A percentile compares a stretch with the other conserved stretches of the same genome.
phyloP scores from a whole-genome alignment of 2,888 invertebrate genomes.

The Callinectes sapidus region DNA sequence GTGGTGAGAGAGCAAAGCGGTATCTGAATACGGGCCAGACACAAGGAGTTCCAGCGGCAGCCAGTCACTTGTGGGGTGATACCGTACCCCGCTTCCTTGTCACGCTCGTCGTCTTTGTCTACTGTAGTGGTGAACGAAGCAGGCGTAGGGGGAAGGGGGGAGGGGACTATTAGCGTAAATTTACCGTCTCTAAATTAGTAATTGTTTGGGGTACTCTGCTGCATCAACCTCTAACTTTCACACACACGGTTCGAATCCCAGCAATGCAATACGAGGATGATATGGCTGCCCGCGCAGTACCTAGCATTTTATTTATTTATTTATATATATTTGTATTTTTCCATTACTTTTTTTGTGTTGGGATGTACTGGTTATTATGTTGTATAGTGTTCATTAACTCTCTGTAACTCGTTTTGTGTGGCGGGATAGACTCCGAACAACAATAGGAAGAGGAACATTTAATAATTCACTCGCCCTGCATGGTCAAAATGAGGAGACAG shows the following conservation, averaged over 20 bases:
- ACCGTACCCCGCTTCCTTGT: not conserved
- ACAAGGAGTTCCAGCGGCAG: not conserved
- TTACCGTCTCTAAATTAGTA: not conserved
- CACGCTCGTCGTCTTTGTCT: not conserved
- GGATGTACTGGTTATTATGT: not conserved
- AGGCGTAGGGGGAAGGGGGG: no score
- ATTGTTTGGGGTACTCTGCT: not conserved
- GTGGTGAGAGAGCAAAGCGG: no score
- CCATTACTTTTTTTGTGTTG: not conserved
- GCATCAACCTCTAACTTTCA: not conserved
- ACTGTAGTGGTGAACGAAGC: not conserved
- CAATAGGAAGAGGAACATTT: not conserved
- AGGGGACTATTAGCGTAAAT: not conserved
- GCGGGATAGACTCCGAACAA: not conserved
- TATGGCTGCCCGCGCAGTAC: not conserved
- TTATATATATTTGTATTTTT: not conserved
- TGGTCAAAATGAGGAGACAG: not conserved
- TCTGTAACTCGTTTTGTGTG: not conserved
- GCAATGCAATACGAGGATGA: not conserved
- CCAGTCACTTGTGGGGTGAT: not conserved
- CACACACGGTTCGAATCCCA: not conserved
- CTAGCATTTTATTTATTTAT: not conserved
- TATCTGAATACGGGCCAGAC: no score
- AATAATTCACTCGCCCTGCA: not conserved
- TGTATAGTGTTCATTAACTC: constrained; percentile 1